Evolutionary conservation across 1,140 invertebrate genomes (phyloP).

Genomic region (Myzus persicae): DNA sequence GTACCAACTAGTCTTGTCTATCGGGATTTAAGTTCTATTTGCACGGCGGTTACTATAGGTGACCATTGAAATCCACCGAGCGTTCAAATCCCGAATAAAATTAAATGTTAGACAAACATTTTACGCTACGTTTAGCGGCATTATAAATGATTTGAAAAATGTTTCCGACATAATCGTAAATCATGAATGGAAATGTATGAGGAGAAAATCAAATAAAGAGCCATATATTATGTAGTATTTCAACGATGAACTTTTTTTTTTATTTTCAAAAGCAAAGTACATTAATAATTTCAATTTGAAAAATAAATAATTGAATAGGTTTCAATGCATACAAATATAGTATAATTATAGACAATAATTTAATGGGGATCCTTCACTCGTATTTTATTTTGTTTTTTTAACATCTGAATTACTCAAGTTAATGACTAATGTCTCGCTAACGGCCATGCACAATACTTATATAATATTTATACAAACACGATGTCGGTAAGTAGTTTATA

Average conservation of each 20-base stretch:
- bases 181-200: background rate
- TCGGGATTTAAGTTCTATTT: slow-evolving; percentile 34
- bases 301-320: background rate
- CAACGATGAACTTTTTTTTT: background rate
- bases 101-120: slow-evolving; percentile 10
- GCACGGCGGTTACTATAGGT: background rate
- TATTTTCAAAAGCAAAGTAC: background rate
- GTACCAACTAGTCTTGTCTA: slow-evolving; percentile 1
- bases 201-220: background rate
- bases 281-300: background rate
- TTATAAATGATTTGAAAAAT: background rate
- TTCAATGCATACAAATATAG: background rate
- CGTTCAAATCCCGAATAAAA: background rate
- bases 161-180: background rate
- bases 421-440: background rate
- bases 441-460: background rate
- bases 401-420: background rate
- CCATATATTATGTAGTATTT: too few species aligned
- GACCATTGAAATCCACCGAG: background rate
- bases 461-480: background rate
- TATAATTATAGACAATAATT: background rate
- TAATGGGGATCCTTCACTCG: background rate
- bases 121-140: background rate
- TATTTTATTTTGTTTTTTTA: background rate
- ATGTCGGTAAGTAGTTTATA: background rate